Evolutionary conservation across 2,113 vertebrate species (phyloP), one percentile per base, ranked within the genome.

Genomic region (Catharus fuscescens): DNA sequence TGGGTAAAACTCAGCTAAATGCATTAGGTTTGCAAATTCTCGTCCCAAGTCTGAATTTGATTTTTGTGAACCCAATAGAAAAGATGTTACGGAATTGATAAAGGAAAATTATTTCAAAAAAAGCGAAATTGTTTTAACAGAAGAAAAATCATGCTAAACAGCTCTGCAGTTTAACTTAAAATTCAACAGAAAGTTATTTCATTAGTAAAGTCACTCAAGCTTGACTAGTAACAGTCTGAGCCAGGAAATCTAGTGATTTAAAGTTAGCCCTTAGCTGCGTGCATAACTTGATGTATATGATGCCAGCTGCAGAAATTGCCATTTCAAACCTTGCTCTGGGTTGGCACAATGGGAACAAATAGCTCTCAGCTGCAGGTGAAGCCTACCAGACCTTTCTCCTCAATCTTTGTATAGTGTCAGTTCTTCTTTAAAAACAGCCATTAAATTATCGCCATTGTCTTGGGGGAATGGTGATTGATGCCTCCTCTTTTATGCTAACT

Each of bases 361-460:
- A 93, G 78, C 92, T 92, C 93, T 96, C 94, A 96, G 96, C 93
- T 95, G 96, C 96, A 97, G 96, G 94, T 97, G 95, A 97, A 96
- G 87, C 94, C 90, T 90, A 94, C 90, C 84, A 95, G 95, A 92
- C 84, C 92, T 87, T 95, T 94, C 94, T 92, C 82, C 88, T 95
- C 91, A 78, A 82, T 93, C 85, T 84, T 45, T 94, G 92, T 93
- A 94, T 95, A 92, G 85, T 57, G 65, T 80, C 87, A 87, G 78
- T 91, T 97, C 96, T 94, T 97, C 96, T 96, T 70, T 60, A 95
- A 96, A 95, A 93, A 86, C 89, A 93, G 85, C 82, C 96, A 93
- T 96, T 96, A 97, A 97, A 96, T 97, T 96, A 97, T 96, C 76
- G 3, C 88, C 89, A 95, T 97, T 97, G 91, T 97, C 81, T 95